Percentiles rank a stretch among this genome's conserved stretches.
phyloP scores from a whole-genome alignment of 2,797 vertebrate species.

The Notoglanidium macrostoma region DNA sequence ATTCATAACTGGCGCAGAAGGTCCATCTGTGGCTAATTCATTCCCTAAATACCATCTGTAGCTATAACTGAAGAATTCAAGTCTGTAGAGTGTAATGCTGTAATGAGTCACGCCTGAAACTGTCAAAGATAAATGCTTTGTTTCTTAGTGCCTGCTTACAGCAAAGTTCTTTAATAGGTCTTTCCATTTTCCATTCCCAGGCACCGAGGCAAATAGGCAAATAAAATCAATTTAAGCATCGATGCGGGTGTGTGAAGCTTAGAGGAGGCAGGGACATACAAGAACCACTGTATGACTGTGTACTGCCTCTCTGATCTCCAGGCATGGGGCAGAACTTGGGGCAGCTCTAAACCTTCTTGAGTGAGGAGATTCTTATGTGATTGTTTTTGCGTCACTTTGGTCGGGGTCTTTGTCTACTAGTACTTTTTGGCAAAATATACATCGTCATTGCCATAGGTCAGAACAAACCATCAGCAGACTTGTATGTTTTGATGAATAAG shows the following conservation, averaged over 20 bases:
- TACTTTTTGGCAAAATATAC: not conserved
- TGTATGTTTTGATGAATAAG: not conserved
- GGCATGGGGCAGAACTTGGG: not conserved
- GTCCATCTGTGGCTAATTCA: constrained; percentile 20
- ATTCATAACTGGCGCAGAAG: not conserved
- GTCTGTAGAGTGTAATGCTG: not conserved
- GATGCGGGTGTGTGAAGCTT: constrained; percentile 1
- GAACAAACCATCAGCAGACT: not conserved
- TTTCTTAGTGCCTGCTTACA: not conserved
- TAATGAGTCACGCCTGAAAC: constrained; percentile 3
- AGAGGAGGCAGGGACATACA: not conserved
- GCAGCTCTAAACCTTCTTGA: not conserved
- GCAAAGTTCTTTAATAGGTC: not conserved
- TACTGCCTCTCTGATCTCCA: not conserved
- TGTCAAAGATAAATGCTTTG: constrained; percentile 31
- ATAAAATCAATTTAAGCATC: constrained; percentile 42
- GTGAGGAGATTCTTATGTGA: not conserved
- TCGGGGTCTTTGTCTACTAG: not conserved
- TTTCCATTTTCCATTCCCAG: not conserved
- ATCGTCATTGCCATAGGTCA: not conserved
- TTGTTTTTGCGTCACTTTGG: not conserved
- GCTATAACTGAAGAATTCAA: not conserved
- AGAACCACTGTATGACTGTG: not conserved
- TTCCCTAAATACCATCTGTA: constrained; percentile 16
- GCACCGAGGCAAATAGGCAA: constrained; percentile 31